Percentiles rank a stretch among this genome's conserved stretches.
Conservation (phyloP, 2,797 vertebrate genomes). For the Hafferia zeledoni region DNA sequence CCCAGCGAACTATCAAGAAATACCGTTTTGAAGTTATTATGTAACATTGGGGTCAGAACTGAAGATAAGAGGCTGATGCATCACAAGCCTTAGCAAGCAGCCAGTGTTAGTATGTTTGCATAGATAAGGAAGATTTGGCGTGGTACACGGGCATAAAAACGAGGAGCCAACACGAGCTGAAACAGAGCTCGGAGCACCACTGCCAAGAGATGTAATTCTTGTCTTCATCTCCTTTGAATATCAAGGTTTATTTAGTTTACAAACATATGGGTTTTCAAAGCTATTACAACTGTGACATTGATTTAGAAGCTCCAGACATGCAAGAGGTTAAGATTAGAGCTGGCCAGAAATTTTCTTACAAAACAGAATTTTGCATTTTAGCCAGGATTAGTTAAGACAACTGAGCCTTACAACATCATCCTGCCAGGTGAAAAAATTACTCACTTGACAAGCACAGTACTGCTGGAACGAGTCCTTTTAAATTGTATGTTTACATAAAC, state of each 20-base stretch:
- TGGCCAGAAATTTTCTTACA: conserved; percentile 67
- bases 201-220: conserved; percentile 74
- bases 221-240: conserved; percentile 70
- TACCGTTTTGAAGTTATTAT: background rate
- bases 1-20: conserved; percentile 32
- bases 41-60: conserved; percentile 46
- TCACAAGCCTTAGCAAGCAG: conserved; percentile 32
- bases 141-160: conserved; percentile 28
- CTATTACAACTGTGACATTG: conserved; percentile 64
- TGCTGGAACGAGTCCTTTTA: conserved; percentile 29
- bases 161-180: conserved; percentile 64
- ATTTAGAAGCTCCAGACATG: conserved; percentile 64
- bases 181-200: conserved; percentile 50
- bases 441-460: conserved; percentile 52
- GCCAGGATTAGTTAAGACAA: conserved; percentile 68
- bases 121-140: conserved; percentile 67
- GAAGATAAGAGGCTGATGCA: conserved; percentile 50
- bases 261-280: conserved; percentile 70
- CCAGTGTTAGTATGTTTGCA: conserved; percentile 54
- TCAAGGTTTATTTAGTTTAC: conserved; percentile 72
- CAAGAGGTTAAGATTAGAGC: conserved; percentile 70
- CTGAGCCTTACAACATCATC: conserved; percentile 58
- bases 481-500: conserved; percentile 32
- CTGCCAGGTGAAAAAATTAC: conserved; percentile 70
- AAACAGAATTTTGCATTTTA: conserved; percentile 71